Percentiles rank a stretch among this genome's conserved stretches.
These are phyloP conservation scores for Xyrichtys novacula DNA, from an alignment of 2,797 vertebrate species.

Conservation along the genomic window DNA sequence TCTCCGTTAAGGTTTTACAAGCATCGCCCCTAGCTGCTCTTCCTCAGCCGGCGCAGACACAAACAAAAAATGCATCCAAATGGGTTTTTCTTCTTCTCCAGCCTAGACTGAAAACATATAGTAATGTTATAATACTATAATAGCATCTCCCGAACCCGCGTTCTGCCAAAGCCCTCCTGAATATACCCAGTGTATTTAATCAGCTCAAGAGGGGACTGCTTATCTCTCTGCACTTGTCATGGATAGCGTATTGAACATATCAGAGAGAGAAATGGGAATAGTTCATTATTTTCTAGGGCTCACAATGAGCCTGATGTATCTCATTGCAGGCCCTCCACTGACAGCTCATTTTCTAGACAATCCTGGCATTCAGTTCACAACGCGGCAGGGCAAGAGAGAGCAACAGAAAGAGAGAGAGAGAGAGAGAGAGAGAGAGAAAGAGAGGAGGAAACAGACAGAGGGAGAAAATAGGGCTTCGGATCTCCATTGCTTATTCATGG, in stretches of 20 bases:
- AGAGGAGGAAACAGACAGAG: slow-evolving; percentile 62
- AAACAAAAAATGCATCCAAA: slow-evolving; percentile 34
- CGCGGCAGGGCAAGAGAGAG: slow-evolving; percentile 52
- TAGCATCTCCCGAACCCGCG: slow-evolving; percentile 63
- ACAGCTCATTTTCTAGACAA: slow-evolving; percentile 88
- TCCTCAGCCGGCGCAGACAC: slow-evolving; percentile 26
- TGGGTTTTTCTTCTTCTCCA: slow-evolving; percentile 39
- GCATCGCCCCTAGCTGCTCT: slow-evolving; percentile 42
- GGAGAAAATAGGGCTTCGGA: slow-evolving; percentile 77
- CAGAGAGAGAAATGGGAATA: slow-evolving; percentile 80
- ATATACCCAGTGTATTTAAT: slow-evolving; percentile 80
- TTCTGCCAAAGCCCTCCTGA: slow-evolving; percentile 69
- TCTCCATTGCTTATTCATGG: slow-evolving; percentile 87
- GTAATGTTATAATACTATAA: slow-evolving; percentile 60
- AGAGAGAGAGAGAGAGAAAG: slow-evolving; percentile 32
- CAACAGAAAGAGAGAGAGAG: slow-evolving; percentile 8
- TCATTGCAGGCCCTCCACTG: slow-evolving; percentile 81
- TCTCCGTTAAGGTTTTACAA: slow-evolving; percentile 45
- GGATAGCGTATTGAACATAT: slow-evolving; percentile 84
- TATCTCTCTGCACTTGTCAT: slow-evolving; percentile 84
- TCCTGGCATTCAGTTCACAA: slow-evolving; percentile 81
- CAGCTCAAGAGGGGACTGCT: slow-evolving; percentile 82
- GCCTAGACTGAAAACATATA: slow-evolving; percentile 57
- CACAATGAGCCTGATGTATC: slow-evolving; percentile 85
- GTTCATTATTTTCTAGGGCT: slow-evolving; percentile 86